A percentile compares a stretch with the other conserved stretches of the same genome.
Conservation (phyloP, 2,888 invertebrate genomes). For the Fabriciana adippe region DNA sequence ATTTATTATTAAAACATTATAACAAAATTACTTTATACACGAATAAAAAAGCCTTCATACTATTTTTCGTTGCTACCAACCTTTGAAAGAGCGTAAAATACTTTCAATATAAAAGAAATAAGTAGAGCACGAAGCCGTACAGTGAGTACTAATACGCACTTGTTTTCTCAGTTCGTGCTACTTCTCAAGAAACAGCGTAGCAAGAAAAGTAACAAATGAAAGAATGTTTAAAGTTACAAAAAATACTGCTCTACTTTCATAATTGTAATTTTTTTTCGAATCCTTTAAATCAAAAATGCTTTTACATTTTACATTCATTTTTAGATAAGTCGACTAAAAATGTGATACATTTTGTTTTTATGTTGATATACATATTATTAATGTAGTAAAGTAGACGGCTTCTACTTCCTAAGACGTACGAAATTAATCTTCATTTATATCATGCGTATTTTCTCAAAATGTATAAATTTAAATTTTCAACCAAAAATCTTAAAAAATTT, state of each 20-base stretch:
- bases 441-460: no score
- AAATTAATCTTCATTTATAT: no score
- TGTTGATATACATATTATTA: no score
- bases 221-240: conserved; percentile 5
- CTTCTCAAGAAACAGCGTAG: conserved; percentile 20
- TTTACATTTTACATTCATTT: neutral
- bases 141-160: conserved; percentile 28
- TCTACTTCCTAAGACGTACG: no score
- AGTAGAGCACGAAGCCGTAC: conserved; percentile 34
- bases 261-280: neutral
- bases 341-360: no score
- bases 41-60: neutral
- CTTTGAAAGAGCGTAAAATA: conserved; percentile 29
- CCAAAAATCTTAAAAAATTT: no score
- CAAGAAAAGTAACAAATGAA: conserved; percentile 15
- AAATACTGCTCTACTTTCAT: conserved; percentile 13
- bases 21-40: no score
- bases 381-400: no score
- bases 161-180: conserved; percentile 31
- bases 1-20: no score
- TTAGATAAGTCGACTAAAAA: no score
- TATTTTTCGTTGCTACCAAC: neutral
- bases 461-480: no score
- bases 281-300: neutral
- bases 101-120: conserved; percentile 22